Conservation (phyloP, 1,140 invertebrate genomes). For the Cydia splendana region DNA sequence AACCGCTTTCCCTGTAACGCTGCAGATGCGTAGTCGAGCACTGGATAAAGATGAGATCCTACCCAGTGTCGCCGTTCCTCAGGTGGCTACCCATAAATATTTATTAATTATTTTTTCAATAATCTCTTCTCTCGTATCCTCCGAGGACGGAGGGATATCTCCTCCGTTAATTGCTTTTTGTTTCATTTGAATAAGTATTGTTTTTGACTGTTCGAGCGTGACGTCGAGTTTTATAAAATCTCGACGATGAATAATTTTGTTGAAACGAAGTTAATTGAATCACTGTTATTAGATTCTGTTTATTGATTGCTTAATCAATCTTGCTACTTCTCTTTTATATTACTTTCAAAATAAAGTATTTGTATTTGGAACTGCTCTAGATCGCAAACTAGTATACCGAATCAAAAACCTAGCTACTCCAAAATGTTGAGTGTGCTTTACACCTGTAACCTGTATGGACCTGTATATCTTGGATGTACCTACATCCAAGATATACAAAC, state of each 20-base stretch:
- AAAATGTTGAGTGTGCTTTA: too few species aligned
- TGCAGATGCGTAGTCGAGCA: conserved; percentile 72
- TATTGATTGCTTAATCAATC: conserved; percentile 31
- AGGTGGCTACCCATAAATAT: conserved; percentile 78
- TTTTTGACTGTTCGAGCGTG: conserved; percentile 76
- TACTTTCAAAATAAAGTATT: conserved; percentile 19
- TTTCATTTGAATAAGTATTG: conserved; percentile 80
- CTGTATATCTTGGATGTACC: too few species aligned
- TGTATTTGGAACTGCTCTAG: neutral
- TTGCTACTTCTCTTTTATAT: conserved; percentile 22
- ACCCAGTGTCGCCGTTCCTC: conserved; percentile 63
- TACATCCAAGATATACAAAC: too few species aligned
- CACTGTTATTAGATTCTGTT: conserved; percentile 48
- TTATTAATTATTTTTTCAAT: conserved; percentile 81
- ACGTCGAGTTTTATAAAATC: conserved; percentile 70
- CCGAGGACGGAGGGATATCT: conserved; percentile 75
- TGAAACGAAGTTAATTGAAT: conserved; percentile 63
- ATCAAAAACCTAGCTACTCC: neutral
- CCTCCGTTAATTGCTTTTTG: conserved; percentile 78
- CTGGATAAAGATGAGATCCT: conserved; percentile 71
- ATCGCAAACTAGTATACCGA: neutral
- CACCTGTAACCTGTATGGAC: too few species aligned
- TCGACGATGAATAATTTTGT: conserved; percentile 71
- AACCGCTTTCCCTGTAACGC: conserved; percentile 75
- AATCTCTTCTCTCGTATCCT: conserved; percentile 76